These are phyloP conservation scores for Trichopria drosophilae DNA, from an alignment of 2,888 invertebrate species.

Conservation along the genomic window DNA sequence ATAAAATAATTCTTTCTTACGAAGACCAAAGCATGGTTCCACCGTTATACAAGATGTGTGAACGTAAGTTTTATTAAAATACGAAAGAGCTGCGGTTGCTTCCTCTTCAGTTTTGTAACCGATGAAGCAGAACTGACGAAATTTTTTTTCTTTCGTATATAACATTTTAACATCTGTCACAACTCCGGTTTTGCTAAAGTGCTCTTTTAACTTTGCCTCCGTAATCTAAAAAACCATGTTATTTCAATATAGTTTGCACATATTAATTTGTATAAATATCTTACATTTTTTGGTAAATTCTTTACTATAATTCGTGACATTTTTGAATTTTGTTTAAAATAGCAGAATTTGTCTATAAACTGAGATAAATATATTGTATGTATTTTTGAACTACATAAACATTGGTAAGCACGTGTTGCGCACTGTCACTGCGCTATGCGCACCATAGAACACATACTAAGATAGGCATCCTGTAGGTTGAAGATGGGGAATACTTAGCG, in stretches of 20 bases:
- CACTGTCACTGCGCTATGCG: no score
- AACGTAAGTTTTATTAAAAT: constrained; percentile 83
- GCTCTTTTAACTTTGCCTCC: constrained; percentile 72
- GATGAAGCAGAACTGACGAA: constrained; percentile 91
- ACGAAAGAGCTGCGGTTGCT: constrained; percentile 74
- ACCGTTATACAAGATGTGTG: constrained; percentile 81
- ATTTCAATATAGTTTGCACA: constrained; percentile 9
- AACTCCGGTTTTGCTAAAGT: constrained; percentile 79
- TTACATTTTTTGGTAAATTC: constrained; percentile 85
- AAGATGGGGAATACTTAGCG: no score
- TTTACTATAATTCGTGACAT: constrained; percentile 90
- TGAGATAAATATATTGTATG: no score
- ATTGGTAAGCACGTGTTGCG: no score
- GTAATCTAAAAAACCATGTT: constrained; percentile 66
- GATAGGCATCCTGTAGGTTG: no score
- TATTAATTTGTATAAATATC: constrained; percentile 36
- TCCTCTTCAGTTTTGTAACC: constrained; percentile 84
- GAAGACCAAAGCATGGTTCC: constrained; percentile 71
- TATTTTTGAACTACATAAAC: no score
- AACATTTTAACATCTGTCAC: constrained; percentile 94
- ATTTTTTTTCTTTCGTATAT: constrained; percentile 87
- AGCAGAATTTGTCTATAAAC: no score
- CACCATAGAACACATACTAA: no score
- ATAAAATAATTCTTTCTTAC: constrained; percentile 53
- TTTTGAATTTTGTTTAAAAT: no score